phyloP scores from a whole-genome alignment of 2,888 invertebrate species.

The Andrena bicolor region DNA sequence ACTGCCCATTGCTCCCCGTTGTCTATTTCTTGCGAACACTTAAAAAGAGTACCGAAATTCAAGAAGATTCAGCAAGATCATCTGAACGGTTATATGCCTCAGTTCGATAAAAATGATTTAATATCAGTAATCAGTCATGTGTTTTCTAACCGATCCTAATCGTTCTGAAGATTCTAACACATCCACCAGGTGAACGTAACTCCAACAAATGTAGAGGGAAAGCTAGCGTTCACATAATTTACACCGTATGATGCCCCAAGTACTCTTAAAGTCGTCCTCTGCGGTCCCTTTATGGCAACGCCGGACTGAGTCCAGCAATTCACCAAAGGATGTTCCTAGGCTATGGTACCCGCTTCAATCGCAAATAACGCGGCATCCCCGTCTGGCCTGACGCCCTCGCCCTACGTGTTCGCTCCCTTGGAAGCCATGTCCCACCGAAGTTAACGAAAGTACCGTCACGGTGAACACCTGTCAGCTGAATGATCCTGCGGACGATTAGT shows the following conservation, averaged over 20 bases:
- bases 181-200: not conserved
- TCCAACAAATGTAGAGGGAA: not conserved
- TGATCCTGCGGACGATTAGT: constrained; percentile 74
- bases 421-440: constrained; percentile 61
- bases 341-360: constrained; percentile 82
- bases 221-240: constrained; percentile 28
- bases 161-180: not conserved
- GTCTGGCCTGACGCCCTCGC: constrained; percentile 17
- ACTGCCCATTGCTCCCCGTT: too few species aligned
- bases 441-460: constrained; percentile 60
- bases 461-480: constrained; percentile 69
- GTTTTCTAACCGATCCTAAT: not conserved
- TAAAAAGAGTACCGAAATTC: too few species aligned
- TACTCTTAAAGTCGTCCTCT: constrained; percentile 73
- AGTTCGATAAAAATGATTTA: too few species aligned
- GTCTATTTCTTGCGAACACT: too few species aligned
- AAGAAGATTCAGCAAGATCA: too few species aligned
- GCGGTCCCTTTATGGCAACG: constrained; percentile 68
- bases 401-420: constrained; percentile 54
- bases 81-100: too few species aligned
- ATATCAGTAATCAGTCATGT: not conserved
- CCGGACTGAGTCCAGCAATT: constrained; percentile 40
- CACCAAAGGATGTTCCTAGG: constrained; percentile 59
- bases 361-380: constrained; percentile 77
- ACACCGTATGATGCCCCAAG: constrained; percentile 66